Base-by-base conservation (phyloP, 2,113 vertebrate species). In the Tringa solitaria region DNA sequence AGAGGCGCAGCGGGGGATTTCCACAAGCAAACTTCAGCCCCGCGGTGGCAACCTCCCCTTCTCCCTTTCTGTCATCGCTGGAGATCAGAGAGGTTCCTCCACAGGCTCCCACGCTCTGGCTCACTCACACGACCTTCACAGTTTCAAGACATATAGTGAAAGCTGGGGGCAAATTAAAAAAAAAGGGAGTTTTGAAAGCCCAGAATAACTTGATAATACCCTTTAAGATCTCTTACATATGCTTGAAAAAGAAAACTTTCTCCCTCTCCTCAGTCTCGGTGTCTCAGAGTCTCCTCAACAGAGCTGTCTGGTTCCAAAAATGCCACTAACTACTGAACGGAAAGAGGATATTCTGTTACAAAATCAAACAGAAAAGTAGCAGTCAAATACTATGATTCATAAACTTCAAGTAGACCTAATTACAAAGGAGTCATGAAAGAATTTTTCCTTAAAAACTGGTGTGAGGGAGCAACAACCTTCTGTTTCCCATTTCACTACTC, bases 331-430 rank as follows among this genome's bases (percentile, higher is more conserved):
- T 75, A 27, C 78, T 90, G 56, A 95, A 81, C 43, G 54, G 84
- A 77, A 95, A 97, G 45, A 43, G 30, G 61, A 91, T 93, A 84
- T 37, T 92, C 61, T 91, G 9, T 76, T 90, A 82, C 23, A 93
- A 90, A 94, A 79, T 65, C 81, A 90, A 84, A 74, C 61, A 95
- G 86, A 91, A 80, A 95, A 81, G 35, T 65, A 64, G 46, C 65
- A 89, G 39, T 81, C 69, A 93, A 95, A 69, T 56, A 59, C 84
- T 76, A 50, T 89, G 53, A 97, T 83, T 93, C 84, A 96, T 93
- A 96, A 93, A 91, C 54, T 93, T 86, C 59, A 96, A 92, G 69
- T 69, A 92, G 78, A 93, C 83, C 39, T 74, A 94, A 95, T 96
- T 97, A 94, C 0, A 12, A 94, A 91, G 77, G 63, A 95, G 92